Percentiles rank a stretch among this genome's conserved stretches.
These are phyloP conservation scores for Drosophila picticornis DNA, from an alignment of 2,888 invertebrate genomes.

Conservation along the genomic window DNA sequence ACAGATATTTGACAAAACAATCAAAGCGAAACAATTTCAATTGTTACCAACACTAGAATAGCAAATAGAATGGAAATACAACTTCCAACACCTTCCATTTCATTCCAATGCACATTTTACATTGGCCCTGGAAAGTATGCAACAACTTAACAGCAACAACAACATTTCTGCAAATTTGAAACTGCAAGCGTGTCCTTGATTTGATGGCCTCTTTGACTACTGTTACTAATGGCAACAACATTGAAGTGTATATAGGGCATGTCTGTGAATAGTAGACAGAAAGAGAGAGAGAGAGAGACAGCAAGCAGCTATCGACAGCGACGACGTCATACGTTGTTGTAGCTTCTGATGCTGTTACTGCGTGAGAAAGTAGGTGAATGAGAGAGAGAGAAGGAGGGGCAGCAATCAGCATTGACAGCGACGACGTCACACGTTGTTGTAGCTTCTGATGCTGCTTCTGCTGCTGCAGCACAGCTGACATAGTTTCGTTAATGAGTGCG, in stretches of 20 bases:
- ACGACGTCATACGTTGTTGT: constrained; percentile 42
- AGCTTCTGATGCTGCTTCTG: constrained; percentile 18
- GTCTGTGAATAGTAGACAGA: background rate
- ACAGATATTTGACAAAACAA: constrained; percentile 27
- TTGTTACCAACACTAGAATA: constrained; percentile 4
- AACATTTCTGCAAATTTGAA: constrained; percentile 17
- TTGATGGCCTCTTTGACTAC: constrained; percentile 10
- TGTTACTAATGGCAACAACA: constrained; percentile 9
- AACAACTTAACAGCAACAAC: constrained; percentile 22
- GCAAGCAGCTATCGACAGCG: constrained; percentile 10
- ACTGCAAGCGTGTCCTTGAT: constrained; percentile 51
- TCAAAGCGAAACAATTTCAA: constrained; percentile 28
- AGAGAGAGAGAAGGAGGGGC: constrained; percentile 9
- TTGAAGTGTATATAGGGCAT: constrained; percentile 15
- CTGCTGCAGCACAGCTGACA: constrained; percentile 63
- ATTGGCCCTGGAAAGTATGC: constrained; percentile 58
- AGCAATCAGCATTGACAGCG: constrained; percentile 10
- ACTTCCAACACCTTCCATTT: constrained; percentile 7
- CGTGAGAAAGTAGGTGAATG: background rate
- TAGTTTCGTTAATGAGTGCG: constrained; percentile 57
- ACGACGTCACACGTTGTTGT: constrained; percentile 44
- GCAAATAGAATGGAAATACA: constrained; percentile 9
- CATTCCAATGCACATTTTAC: constrained; percentile 12
- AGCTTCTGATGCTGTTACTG: constrained; percentile 11
- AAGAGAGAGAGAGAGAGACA: constrained; percentile 14